Evolutionary conservation across 2,113 vertebrate genomes (phyloP).

Genomic region (Carassius gibelio): DNA sequence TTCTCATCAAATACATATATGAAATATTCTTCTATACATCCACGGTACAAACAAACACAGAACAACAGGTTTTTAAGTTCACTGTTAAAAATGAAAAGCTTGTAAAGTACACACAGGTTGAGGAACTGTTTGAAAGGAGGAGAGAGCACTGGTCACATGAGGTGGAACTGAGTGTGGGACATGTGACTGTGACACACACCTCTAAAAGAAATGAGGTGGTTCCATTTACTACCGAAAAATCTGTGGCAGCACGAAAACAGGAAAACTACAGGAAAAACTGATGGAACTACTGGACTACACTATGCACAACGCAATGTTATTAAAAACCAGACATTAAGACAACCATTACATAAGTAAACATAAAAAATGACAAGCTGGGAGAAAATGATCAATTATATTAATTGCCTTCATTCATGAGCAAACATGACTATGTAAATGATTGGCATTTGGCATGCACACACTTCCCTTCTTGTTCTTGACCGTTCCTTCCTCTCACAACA

Average conservation of each 20-base stretch:
- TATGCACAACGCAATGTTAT: too few species aligned
- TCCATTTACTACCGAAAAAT: neutral
- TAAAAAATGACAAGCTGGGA: neutral
- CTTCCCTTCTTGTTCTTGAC: neutral
- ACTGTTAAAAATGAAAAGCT: neutral
- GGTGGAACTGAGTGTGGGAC: constrained; percentile 1
- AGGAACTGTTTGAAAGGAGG: neutral
- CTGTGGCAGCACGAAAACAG: neutral
- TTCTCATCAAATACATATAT: neutral
- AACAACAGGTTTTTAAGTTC: neutral
- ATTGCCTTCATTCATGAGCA: neutral
- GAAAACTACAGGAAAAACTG: neutral
- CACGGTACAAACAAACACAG: neutral
- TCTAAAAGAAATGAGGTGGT: neutral
- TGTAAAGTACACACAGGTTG: constrained; percentile 3
- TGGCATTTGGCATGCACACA: neutral
- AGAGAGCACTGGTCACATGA: constrained; percentile 43
- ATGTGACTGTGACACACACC: constrained; percentile 39
- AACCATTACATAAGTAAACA: neutral
- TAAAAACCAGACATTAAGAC: neutral
- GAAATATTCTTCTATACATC: neutral
- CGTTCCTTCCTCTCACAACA: neutral
- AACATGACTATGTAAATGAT: neutral
- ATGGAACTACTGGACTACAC: neutral
- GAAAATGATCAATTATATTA: neutral